These are phyloP conservation scores for Limnephilus lunatus DNA, from an alignment of 2,888 invertebrate species.

Conservation along the genomic window DNA sequence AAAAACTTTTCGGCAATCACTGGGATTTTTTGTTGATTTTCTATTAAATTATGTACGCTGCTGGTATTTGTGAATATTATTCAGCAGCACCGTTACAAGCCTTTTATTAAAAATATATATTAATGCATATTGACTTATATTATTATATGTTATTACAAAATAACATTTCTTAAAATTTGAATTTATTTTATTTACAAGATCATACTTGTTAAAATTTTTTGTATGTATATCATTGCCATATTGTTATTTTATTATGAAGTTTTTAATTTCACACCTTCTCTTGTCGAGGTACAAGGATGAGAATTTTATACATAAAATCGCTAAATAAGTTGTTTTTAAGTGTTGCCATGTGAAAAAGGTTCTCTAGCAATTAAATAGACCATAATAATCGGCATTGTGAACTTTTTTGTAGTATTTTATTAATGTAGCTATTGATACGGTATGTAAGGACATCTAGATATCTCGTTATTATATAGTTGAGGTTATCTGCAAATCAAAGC, in stretches of 20 bases:
- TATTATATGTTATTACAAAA: constrained; percentile 11
- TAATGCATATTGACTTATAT: not conserved
- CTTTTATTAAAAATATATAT: not conserved
- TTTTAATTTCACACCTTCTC: constrained; percentile 26
- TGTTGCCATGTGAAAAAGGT: constrained; percentile 47
- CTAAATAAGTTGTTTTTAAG: constrained; percentile 48
- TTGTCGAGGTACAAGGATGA: constrained; percentile 37
- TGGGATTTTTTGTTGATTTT: not conserved
- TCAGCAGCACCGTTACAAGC: not conserved
- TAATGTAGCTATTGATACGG: constrained; percentile 42
- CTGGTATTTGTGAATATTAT: not conserved
- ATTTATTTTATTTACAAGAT: not conserved
- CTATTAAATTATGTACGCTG: not conserved
- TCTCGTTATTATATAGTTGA: constrained; percentile 41
- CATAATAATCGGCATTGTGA: constrained; percentile 49
- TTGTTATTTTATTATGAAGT: constrained; percentile 29
- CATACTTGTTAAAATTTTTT: constrained; percentile 13
- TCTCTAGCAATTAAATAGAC: constrained; percentile 44
- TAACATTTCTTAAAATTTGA: not conserved
- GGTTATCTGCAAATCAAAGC: constrained; percentile 46
- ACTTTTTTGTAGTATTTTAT: constrained; percentile 47
- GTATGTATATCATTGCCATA: constrained; percentile 31
- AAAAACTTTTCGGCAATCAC: not conserved
- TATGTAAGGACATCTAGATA: constrained; percentile 46
- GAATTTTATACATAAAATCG: constrained; percentile 44